A percentile compares a stretch with the other conserved stretches of the same genome.
phyloP scores from a whole-genome alignment of 1,140 invertebrate species.

The Rhopalosiphum padi region DNA sequence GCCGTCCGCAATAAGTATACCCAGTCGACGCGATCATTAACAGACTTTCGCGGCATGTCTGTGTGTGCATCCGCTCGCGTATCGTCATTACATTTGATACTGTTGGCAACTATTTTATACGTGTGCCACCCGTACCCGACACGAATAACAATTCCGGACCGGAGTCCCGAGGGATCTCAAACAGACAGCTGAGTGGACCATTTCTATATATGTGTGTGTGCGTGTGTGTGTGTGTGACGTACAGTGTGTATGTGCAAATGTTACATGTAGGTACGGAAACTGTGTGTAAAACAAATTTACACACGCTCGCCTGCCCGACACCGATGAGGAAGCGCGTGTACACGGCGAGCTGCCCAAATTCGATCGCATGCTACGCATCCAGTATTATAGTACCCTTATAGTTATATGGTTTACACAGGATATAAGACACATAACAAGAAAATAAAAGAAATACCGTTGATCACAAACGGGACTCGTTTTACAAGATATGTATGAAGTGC shows the following conservation, averaged over 20 bases:
- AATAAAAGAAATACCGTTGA: no score
- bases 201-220: not conserved
- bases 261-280: not conserved
- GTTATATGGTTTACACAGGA: no score
- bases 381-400: not conserved
- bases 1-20: not conserved
- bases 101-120: constrained; percentile 29
- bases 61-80: not conserved
- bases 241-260: not conserved
- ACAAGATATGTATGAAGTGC: no score
- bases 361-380: not conserved
- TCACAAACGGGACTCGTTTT: no score
- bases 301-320: not conserved
- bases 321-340: not conserved
- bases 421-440: no score
- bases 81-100: constrained; percentile 8
- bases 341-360: not conserved
- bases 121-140: not conserved
- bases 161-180: not conserved
- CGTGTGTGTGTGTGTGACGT: not conserved
- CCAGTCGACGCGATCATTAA: not conserved
- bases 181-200: not conserved
- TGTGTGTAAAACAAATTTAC: not conserved
- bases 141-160: constrained; percentile 18
- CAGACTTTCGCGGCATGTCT: not conserved